Evolutionary conservation across 2,113 vertebrate genomes (phyloP), one percentile per base, ranked within the genome.

Genomic region (Suncus etruscus): DNA sequence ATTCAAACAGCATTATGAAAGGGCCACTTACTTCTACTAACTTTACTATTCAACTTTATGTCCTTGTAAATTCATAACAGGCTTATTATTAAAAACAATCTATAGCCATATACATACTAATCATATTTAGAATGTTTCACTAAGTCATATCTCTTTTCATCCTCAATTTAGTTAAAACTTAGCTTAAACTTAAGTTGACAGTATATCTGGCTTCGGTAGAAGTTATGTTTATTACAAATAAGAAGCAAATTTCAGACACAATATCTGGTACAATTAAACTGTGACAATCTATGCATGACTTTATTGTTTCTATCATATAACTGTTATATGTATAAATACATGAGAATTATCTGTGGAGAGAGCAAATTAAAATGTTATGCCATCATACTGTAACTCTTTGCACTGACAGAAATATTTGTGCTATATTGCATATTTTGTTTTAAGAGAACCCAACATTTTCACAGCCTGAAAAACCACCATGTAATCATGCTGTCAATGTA

Each of bases 1-100:
- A 94, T 92, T 96, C 80, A 95, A 92, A 86, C 31, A 93, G 27
- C 25, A 91, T 88, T 90, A 90, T 88, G 65, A 69, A 94, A 93
- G 94, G 86, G 58, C 81, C 74, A 90, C 77, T 92, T 90, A 63
- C 25, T 16, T 75, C 69, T 68, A 89, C 86, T 91, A 77, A 75
- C 15, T 39, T 73, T 65, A 47, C 29, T 75, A n/a, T 51, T 91
- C 70, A 86, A 22, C 20, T 86, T 90, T 39, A 68, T 81, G 72
- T 70, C 45, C 91, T 27, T 66, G 25, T 70, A 45, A 83, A 90
- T 78, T 91, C 69, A 85, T 66, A 82, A 77, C 76, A 87, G 65
- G 77, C 27, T 80, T 82, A 11, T 72, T 80, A 94, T 75, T 90
- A 86, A 89, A 94, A 92, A 70, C 27, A 81, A 31, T 47, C 75